Evolutionary conservation across 2,113 vertebrate genomes (phyloP).

Genomic region (Ictidomys tridecemlineatus): DNA sequence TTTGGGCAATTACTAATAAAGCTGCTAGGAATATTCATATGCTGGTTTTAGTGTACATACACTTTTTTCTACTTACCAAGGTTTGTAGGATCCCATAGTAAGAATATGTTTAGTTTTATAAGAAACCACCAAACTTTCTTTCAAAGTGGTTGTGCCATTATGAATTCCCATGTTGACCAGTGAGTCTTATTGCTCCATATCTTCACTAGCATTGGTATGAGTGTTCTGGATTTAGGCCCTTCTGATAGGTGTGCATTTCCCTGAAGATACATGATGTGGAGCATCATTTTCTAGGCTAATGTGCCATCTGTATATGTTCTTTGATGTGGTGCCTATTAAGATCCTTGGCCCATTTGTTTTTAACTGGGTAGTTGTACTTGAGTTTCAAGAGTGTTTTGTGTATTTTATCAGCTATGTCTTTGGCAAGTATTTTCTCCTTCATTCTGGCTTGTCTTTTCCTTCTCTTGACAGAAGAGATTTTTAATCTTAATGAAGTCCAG

Average conservation of each 20-base stretch:
- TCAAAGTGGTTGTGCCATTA: not conserved
- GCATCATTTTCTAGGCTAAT: not conserved
- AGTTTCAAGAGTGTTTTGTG: not conserved
- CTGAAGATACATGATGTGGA: not conserved
- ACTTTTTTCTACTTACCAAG: not conserved
- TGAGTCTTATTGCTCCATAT: not conserved
- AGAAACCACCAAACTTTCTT: not conserved
- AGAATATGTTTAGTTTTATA: not conserved
- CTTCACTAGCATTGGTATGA: not conserved
- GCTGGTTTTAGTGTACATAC: not conserved
- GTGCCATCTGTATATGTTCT: not conserved
- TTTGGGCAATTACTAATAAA: not conserved
- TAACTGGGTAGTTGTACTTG: not conserved
- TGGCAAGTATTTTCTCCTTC: not conserved
- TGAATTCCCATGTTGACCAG: not conserved
- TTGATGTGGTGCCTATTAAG: not conserved
- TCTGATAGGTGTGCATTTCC: not conserved
- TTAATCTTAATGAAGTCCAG: not conserved
- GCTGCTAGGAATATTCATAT: not conserved
- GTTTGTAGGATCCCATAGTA: not conserved
- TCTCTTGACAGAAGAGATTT: not conserved
- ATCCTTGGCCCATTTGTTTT: not conserved
- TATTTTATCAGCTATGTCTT: not conserved
- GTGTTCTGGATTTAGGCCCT: not conserved
- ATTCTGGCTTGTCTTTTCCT: not conserved